phyloP scores from a whole-genome alignment of 2,888 invertebrate species.

The Nephrotoma guestfalica region DNA sequence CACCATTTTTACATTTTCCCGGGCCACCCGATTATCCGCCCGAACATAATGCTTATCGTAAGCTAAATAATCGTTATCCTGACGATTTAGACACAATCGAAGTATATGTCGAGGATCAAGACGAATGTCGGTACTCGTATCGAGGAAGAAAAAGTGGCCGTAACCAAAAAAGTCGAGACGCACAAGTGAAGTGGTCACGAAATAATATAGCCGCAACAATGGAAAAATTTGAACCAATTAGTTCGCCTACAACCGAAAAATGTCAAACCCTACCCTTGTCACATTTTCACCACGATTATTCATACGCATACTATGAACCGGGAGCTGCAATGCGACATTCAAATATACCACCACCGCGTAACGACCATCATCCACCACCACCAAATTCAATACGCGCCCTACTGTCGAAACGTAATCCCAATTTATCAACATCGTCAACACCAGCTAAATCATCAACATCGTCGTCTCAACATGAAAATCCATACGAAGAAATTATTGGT shows the following conservation, averaged over 20 bases:
- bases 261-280: slow-evolving; percentile 6
- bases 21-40: slow-evolving; percentile 61
- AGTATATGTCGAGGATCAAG: slow-evolving; percentile 21
- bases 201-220: slow-evolving; percentile 49
- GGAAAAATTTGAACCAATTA: slow-evolving; percentile 44
- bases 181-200: slow-evolving; percentile 37
- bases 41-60: slow-evolving; percentile 23
- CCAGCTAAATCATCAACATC: neutral
- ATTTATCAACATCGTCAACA: slow-evolving; percentile 11
- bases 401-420: slow-evolving; percentile 28
- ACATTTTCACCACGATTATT: slow-evolving; percentile 45
- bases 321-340: slow-evolving; percentile 46
- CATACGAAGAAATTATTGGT: slow-evolving; percentile 29
- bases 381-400: slow-evolving; percentile 29
- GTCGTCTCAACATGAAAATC: slow-evolving; percentile 47
- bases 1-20: slow-evolving; percentile 53
- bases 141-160: neutral
- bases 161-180: neutral
- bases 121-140: slow-evolving; percentile 2
- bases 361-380: slow-evolving; percentile 19
- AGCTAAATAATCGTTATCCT: slow-evolving; percentile 19
- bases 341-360: slow-evolving; percentile 44
- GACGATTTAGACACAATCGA: slow-evolving; percentile 31
- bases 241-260: slow-evolving; percentile 7
- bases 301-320: slow-evolving; percentile 71